Evolutionary conservation across 1,140 invertebrate genomes (phyloP).

Genomic region (Heliconius congener): DNA sequence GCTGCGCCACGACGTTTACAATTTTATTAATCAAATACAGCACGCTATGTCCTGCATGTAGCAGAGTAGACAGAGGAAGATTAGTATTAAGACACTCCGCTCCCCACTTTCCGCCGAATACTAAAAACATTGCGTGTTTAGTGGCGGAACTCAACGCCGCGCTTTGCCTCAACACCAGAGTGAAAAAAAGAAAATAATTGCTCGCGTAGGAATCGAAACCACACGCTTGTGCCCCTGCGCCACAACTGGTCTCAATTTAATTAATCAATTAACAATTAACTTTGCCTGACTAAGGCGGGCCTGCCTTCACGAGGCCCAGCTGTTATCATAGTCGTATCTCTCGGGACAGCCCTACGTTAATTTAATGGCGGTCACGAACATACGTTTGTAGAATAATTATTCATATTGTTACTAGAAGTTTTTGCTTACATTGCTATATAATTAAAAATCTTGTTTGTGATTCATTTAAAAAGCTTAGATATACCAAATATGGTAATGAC

Average conservation of each 20-base stretch:
- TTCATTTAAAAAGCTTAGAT: not conserved
- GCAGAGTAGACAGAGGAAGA: too few relatives aligned
- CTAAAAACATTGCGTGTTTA: too few relatives aligned
- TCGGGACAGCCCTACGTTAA: constrained; percentile 21
- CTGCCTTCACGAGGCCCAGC: constrained; percentile 5
- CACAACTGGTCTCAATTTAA: not conserved
- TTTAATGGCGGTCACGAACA: constrained; percentile 23
- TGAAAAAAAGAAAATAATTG: too few relatives aligned
- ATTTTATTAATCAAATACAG: too few relatives aligned
- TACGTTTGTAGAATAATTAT: constrained; percentile 13
- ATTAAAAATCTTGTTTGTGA: not conserved
- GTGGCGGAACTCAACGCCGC: too few relatives aligned
- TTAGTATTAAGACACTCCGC: too few relatives aligned
- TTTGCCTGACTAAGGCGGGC: not conserved
- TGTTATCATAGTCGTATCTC: constrained; percentile 20
- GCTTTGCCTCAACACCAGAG: too few relatives aligned
- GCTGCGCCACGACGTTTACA: too few relatives aligned
- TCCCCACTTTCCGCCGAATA: too few relatives aligned
- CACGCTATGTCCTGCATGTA: too few relatives aligned
- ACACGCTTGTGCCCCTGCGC: too few relatives aligned
- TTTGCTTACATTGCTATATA: not conserved
- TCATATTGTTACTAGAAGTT: not conserved
- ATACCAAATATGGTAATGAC: not conserved
- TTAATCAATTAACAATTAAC: not conserved
- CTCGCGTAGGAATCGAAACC: too few relatives aligned